Percentiles rank a stretch among this genome's conserved stretches.
Evolutionary conservation across 2,888 invertebrate genomes (phyloP).

Genomic region (Tuberolachnus salignus): DNA sequence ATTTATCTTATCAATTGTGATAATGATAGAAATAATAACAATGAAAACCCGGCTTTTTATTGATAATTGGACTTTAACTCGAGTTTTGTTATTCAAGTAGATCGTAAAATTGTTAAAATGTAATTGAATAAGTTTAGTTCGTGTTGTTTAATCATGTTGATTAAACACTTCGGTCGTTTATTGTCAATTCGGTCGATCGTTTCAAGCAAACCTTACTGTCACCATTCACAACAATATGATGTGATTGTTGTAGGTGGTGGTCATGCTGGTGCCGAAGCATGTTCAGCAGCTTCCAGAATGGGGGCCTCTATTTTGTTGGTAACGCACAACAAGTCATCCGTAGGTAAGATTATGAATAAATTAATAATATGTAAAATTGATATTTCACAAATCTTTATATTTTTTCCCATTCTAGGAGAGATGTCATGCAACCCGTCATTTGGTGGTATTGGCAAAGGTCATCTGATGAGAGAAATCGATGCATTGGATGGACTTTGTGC

Average conservation of each 20-base stretch:
- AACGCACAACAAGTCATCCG: slow-evolving; percentile 82
- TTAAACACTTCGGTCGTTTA: not conserved
- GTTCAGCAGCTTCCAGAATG: slow-evolving; percentile 81
- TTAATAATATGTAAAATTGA: not conserved
- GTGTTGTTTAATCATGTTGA: not conserved
- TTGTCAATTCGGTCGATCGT: not conserved
- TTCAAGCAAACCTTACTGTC: not conserved
- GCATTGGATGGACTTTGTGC: slow-evolving; percentile 85
- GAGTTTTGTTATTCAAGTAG: too few relatives aligned
- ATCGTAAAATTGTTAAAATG: not conserved
- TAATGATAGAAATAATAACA: too few relatives aligned
- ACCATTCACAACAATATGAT: slow-evolving; percentile 65
- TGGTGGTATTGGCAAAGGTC: slow-evolving; percentile 91
- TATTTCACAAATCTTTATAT: slow-evolving; percentile 46
- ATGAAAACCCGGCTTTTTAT: too few relatives aligned
- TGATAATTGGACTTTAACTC: too few relatives aligned
- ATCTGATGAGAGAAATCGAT: slow-evolving; percentile 84
- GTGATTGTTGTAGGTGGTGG: slow-evolving; percentile 89
- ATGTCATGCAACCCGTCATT: slow-evolving; percentile 96
- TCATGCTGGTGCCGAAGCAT: slow-evolving; percentile 90
- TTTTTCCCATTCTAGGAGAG: slow-evolving; percentile 78
- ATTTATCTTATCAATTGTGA: too few relatives aligned
- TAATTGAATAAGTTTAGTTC: not conserved
- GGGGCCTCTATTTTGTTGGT: slow-evolving; percentile 79
- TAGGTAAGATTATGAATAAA: slow-evolving; percentile 67